These are phyloP conservation scores for Eupithecia exiguata DNA, from an alignment of 2,888 invertebrate genomes.

Conservation along the genomic window DNA sequence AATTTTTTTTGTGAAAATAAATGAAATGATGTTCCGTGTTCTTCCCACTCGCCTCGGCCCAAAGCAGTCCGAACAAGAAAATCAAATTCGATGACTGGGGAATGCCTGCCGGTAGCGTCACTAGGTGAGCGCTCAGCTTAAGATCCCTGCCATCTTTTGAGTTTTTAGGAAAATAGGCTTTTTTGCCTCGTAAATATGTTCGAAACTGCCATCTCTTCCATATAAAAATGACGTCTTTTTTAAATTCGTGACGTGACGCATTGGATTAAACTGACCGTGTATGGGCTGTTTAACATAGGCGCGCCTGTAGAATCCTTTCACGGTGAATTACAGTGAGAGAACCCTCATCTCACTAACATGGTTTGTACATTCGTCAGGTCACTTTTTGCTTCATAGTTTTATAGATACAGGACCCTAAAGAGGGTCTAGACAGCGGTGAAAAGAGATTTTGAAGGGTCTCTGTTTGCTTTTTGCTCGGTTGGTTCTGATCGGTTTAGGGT, in stretches of 20 bases:
- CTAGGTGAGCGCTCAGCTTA: no score
- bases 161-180: no score
- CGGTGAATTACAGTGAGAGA: conserved; percentile 16
- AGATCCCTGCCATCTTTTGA: no score
- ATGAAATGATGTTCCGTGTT: no score
- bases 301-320: conserved; percentile 12
- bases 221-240: background rate
- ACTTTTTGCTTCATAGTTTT: conserved; percentile 12
- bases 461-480: conserved; percentile 1
- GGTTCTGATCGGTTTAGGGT: background rate
- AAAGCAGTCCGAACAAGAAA: no score
- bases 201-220: no score
- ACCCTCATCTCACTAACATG: conserved; percentile 21
- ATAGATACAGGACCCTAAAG: background rate
- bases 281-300: conserved; percentile 1
- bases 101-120: no score
- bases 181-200: no score
- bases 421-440: conserved; percentile 6
- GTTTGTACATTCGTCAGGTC: conserved; percentile 7
- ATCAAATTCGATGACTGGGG: no score
- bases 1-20: no score
- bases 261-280: background rate
- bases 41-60: no score
- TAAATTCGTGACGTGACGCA: background rate
- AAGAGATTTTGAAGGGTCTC: conserved; percentile 1